Base-by-base conservation (phyloP, 2,113 vertebrate species). In the Chinchilla lanigera region DNA sequence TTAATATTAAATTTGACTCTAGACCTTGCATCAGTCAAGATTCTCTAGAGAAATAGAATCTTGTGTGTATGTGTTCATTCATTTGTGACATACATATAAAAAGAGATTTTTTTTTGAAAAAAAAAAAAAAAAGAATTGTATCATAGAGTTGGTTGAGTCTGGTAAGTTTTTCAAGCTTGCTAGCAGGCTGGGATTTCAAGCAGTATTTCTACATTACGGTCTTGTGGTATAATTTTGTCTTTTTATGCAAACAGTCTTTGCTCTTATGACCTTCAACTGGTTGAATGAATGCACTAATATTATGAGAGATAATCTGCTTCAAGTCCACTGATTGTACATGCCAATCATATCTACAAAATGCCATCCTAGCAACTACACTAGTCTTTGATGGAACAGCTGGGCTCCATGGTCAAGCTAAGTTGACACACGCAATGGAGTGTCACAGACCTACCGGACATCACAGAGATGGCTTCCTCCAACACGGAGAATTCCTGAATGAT, bases 21-120 rank as follows among this genome's bases (percentile, higher is more conserved):
- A 44, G 69, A 33, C 19, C 38, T 67, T 93, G 3, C 52, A 17
- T 94, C 35, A 84, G n/a, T 61, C 50, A 86, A 28, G 35, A 73
- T 90, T 69, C 75, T 90, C 50, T 38, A 80, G 67, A 94, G 47
- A 93, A 94, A 90, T 1, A 84, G 77, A 94, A 87, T 44, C 12
- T 11, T 73, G 69, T 80, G 38, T 44, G 5, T 44, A 8, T 33
- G 5, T 47, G n/a, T 3, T 3, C 2, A 47, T 10, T 33, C 28
- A 75, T 60, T 75, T 44, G 17, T 60, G 60, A 35, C 10, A 38
- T 54, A n/a, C 54, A 87, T 30, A 38, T 30, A 83, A 78, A 54
- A 56, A 69, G 4, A 78, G 6, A 87, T 81, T 87, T 54, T 87
- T 90, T 87, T 96, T 90, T 67, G n/a, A n/a, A n/a, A n/a, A n/a